Conservation (phyloP, 2,113 vertebrate species). For the Chaetodon auriga region DNA sequence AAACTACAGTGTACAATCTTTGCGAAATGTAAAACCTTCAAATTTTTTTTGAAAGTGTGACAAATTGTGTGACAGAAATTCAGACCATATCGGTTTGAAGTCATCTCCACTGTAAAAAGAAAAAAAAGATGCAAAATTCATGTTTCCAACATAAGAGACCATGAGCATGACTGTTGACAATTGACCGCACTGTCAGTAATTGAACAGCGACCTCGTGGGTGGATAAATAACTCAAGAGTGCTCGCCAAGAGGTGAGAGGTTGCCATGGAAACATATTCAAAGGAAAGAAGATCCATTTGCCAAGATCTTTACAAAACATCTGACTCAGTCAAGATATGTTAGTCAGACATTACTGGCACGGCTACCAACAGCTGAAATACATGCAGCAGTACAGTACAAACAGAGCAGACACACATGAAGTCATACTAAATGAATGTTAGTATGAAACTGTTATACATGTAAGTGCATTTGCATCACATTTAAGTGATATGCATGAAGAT, state of each 20-base stretch:
- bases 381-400: not conserved
- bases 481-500: not conserved
- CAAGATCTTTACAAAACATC: conserved; percentile 52
- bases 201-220: conserved; percentile 37
- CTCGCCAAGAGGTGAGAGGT: conserved; percentile 64
- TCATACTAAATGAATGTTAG: not conserved
- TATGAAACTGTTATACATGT: not conserved
- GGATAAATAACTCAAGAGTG: conserved; percentile 36
- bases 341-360: conserved; percentile 28
- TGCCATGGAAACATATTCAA: conserved; percentile 68
- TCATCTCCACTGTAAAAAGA: not conserved
- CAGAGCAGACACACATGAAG: not conserved
- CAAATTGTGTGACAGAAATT: not conserved
- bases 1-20: not conserved
- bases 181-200: conserved; percentile 16
- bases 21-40: not conserved
- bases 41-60: too few species aligned
- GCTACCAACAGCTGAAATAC: not conserved
- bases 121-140: not conserved
- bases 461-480: not conserved
- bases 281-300: conserved; percentile 38
- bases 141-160: not conserved
- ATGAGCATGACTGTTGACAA: conserved; percentile 1
- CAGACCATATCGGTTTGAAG: too few species aligned
- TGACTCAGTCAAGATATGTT: conserved; percentile 59